Base-by-base conservation (phyloP, 2,797 vertebrate genomes). In the Champsocephalus gunnari region DNA sequence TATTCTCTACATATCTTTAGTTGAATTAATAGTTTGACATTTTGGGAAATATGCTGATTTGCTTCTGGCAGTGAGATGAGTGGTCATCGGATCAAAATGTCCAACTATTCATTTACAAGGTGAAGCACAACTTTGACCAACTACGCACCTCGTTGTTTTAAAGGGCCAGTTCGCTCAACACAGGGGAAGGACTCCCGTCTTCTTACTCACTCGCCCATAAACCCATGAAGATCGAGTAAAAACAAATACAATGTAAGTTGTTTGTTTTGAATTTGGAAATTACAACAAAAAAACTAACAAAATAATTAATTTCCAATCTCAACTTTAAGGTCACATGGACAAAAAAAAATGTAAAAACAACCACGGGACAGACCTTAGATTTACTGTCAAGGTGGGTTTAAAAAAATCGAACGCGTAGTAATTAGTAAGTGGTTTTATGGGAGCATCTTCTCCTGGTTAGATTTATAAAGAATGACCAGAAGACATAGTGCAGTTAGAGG, bases 161-260 rank as follows among this genome's bases (percentile, higher is more conserved):
- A 88, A 85, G 59, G 65, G 71, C 4, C 65, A 83, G 69, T 81
- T 84, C 66, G 80, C 65, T n/a, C 60, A 73, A 56, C 75, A 58
- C 41, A 34, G 2, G 45, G 9, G 9, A 21, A 43, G 11, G 9
- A 1, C 24, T 66, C 54, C 17, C 32, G 17, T 19, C 49, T 57
- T 44, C 38, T 45, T 38, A 45, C 16, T 24, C 32, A 34, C 3
- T 12, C 12, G 1, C 28, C 32, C 6, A 21, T n/a, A 1, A 50
- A 65, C 17, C 5, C 2, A 17, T 34, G 44, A 11, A 34, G 5
- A 5, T 70, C 28, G 28, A 5, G 28, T 28, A 28, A 5, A 28
- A 28, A 3, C 1, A 28, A 28, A 28, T 1, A 4, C 4, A 4
- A 28, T 28, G 28, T 28, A 28, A 28, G 28, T 28, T 28, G 28